Conservation (phyloP, 2,888 invertebrate genomes). For the Lasioglossum malachurum region DNA sequence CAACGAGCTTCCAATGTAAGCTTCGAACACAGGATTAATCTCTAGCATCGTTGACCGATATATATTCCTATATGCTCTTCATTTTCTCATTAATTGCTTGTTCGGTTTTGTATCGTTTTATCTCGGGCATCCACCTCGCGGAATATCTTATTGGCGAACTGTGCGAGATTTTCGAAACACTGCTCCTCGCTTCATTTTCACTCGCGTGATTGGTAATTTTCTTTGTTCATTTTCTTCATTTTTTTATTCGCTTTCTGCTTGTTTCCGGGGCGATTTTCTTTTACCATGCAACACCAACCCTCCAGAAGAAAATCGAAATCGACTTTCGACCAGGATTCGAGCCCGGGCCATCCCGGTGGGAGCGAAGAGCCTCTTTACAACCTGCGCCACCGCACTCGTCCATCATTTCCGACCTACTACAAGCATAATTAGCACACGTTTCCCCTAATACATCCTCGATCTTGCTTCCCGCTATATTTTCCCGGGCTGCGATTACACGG, state of each 20-base stretch:
- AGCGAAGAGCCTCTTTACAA: not conserved
- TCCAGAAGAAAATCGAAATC: not conserved
- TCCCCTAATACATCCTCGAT: not conserved
- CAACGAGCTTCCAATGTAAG: not conserved
- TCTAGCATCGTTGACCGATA: not conserved
- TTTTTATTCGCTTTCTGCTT: too few species aligned
- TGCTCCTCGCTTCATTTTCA: not conserved
- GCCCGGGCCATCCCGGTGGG: not conserved
- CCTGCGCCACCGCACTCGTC: not conserved
- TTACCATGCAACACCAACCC: too few species aligned
- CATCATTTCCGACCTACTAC: not conserved
- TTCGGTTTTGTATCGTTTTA: not conserved
- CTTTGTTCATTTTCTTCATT: not conserved
- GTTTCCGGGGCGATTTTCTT: too few species aligned
- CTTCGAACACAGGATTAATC: not conserved
- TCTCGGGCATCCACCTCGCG: not conserved
- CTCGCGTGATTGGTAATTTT: not conserved
- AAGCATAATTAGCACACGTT: not conserved
- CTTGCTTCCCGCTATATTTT: not conserved
- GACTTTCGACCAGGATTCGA: not conserved
- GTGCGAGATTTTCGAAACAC: not conserved
- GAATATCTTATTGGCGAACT: not conserved
- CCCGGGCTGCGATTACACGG: not conserved
- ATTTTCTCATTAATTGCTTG: not conserved
- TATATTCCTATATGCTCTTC: not conserved